Evolutionary conservation across 1,140 invertebrate species (phyloP).

Genomic region (Drosophila busckii): DNA sequence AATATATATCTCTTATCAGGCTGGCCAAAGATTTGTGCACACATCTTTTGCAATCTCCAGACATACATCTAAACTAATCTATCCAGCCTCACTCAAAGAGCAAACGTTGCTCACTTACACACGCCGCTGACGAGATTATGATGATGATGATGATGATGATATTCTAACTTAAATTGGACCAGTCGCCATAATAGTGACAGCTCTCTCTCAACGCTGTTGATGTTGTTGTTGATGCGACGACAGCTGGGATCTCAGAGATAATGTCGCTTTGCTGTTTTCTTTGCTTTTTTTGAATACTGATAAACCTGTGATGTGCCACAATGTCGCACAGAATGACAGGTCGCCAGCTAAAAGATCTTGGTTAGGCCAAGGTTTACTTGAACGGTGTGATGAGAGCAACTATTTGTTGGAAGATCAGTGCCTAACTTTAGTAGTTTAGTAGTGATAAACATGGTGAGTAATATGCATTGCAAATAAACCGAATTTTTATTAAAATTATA

Average conservation of each 20-base stretch:
- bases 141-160: constrained; percentile 33
- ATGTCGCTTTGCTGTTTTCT: constrained; percentile 33
- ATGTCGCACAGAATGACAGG: constrained; percentile 53
- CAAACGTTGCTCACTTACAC: constrained; percentile 27
- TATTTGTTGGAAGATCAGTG: no score
- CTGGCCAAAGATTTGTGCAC: constrained; percentile 19
- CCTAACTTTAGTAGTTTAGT: no score
- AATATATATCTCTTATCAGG: constrained; percentile 60
- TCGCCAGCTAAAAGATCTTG: constrained; percentile 1
- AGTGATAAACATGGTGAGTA: no score
- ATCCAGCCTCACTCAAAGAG: constrained; percentile 14
- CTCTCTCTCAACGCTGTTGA: constrained; percentile 23
- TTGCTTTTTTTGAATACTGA: constrained; percentile 48
- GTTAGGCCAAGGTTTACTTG: constrained; percentile 24
- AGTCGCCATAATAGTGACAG: constrained; percentile 46
- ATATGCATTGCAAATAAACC: no score
- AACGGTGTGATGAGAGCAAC: constrained; percentile 31
- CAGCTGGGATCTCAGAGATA: constrained; percentile 45
- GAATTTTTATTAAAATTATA: not conserved
- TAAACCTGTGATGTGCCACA: constrained; percentile 54
- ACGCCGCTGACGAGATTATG: not conserved
- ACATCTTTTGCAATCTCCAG: constrained; percentile 42
- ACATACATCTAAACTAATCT: constrained; percentile 24
- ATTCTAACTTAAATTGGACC: constrained; percentile 66
- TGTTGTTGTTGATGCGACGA: constrained; percentile 37